phyloP scores from a whole-genome alignment of 2,113 vertebrate species.

The Phylloscopus trochiloides region DNA sequence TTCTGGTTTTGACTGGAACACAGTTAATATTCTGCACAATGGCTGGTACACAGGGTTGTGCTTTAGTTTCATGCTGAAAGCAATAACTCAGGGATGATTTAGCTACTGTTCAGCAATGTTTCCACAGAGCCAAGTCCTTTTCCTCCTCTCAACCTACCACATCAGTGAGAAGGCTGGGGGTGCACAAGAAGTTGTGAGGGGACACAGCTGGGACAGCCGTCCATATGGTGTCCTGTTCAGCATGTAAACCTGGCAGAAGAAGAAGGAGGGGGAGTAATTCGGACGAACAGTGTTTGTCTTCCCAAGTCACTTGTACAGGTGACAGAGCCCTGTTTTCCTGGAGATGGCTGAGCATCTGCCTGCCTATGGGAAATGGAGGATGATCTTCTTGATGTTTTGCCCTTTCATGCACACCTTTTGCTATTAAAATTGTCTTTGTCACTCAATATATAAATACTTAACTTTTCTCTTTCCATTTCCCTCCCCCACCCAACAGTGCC shows the following conservation, averaged over 20 bases:
- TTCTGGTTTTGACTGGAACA: not conserved
- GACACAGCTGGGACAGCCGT: not conserved
- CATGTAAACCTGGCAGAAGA: not conserved
- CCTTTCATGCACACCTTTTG: not conserved
- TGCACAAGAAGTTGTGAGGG: not conserved
- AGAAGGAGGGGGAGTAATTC: fast-evolving
- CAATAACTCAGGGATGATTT: not conserved
- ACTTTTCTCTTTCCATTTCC: not conserved
- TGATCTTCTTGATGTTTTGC: not conserved
- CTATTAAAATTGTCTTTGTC: not conserved
- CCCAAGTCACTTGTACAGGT: not conserved
- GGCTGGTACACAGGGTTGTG: not conserved
- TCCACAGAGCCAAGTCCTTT: not conserved
- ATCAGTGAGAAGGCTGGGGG: not conserved
- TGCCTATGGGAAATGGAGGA: not conserved
- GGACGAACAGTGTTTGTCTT: fast-evolving
- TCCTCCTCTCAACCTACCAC: fast-evolving
- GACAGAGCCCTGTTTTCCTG: not conserved
- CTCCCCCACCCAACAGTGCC: not conserved
- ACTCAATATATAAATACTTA: not conserved
- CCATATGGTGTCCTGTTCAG: too few relatives aligned
- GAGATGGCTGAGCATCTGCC: not conserved
- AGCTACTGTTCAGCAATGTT: not conserved
- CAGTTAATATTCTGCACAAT: not conserved
- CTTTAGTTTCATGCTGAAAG: not conserved